A percentile compares a stretch with the other conserved stretches of the same genome.
Conservation (phyloP, 64 coral and sea anemone genomes). For the Acropora yongei region DNA sequence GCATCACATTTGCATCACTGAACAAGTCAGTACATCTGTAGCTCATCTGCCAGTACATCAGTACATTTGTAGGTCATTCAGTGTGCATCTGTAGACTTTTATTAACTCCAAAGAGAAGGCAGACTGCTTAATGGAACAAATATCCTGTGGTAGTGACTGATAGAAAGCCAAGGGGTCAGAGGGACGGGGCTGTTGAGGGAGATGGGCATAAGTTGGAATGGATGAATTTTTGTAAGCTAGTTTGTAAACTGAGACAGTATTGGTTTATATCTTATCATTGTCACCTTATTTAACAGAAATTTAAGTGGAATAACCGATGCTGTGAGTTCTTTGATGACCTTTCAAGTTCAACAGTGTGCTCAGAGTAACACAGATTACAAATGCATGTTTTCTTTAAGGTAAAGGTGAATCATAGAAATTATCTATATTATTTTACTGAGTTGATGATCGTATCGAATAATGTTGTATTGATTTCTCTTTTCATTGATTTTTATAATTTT, state of each 20-base stretch:
- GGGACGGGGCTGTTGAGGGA: no score
- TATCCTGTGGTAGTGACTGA: background rate
- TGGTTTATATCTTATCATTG: background rate
- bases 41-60: no score
- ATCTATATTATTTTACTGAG: background rate
- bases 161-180: no score
- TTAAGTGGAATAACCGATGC: constrained; percentile 1
- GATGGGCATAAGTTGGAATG: background rate
- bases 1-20: no score
- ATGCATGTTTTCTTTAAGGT: constrained; percentile 6
- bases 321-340: constrained; percentile 30
- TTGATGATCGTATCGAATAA: no score
- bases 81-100: background rate
- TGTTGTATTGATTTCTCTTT: background rate
- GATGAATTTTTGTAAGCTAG: background rate
- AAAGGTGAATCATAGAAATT: background rate
- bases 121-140: background rate
- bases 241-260: no score
- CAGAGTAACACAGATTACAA: background rate
- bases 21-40: no score
- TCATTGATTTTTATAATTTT: background rate
- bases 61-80: no score
- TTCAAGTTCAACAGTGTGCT: constrained; percentile 26
- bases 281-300: constrained; percentile 16
- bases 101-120: background rate